A percentile compares a stretch with the other conserved stretches of the same genome.
Evolutionary conservation across 2,888 invertebrate genomes (phyloP).

Genomic region (Pristionchus mayeri): DNA sequence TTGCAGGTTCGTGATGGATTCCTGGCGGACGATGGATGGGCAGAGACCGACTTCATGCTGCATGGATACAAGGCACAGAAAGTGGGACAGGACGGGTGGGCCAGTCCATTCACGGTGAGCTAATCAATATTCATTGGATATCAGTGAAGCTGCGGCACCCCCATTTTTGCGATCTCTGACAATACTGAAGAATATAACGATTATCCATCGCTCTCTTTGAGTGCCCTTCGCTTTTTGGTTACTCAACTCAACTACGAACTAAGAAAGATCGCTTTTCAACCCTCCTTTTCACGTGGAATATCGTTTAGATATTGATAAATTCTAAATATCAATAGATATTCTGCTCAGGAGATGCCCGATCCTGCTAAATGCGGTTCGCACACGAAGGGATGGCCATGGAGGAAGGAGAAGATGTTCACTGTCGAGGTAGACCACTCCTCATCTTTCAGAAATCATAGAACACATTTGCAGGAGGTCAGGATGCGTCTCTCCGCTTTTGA

Average conservation of each 20-base stretch:
- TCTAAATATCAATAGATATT: no score
- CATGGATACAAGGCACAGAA: conserved; percentile 68
- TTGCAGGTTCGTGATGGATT: conserved; percentile 63
- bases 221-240: no score
- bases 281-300: background rate
- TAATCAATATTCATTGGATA: background rate
- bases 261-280: background rate
- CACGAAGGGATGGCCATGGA: conserved; percentile 54
- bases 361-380: conserved; percentile 51
- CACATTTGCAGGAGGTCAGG: conserved; percentile 4
- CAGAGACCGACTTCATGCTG: conserved; percentile 67
- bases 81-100: conserved; percentile 62
- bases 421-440: background rate
- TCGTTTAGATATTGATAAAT: background rate
- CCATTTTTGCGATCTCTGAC: no score
- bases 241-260: no score
- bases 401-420: conserved; percentile 50
- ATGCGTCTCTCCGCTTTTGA: conserved; percentile 57
- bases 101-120: conserved; percentile 62
- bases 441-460: conserved; percentile 5
- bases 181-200: no score
- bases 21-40: conserved; percentile 62
- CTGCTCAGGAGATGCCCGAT: conserved; percentile 43
- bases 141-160: no score
- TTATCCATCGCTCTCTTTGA: no score